Base-by-base conservation (phyloP, 2,113 vertebrate species). In the Lophochroa leadbeateri region DNA sequence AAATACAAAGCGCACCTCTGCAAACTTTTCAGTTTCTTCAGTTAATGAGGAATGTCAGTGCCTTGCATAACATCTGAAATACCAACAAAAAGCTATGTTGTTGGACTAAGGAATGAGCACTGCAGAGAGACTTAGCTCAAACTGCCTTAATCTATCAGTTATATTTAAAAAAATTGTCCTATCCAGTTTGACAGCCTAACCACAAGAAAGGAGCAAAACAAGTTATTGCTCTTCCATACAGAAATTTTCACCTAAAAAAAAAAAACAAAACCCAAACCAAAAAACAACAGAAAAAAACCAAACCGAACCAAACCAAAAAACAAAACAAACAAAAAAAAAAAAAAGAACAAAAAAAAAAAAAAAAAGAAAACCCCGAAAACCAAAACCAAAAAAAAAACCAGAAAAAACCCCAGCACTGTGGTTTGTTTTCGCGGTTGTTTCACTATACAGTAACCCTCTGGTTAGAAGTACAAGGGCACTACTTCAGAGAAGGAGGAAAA, bases 31-130 rank as follows among this genome's bases (percentile, higher is more conserved):
- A 53, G 77, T 44, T 53, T 71, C 67, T 80, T 75, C 33, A 0
- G 0, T 74, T 86, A 93, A 94, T 65, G 60, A 94, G 69, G 53
- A 92, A 82, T 79, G 50, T 8, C 69, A 86, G 47, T 78, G 47
- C 86, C 46, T 52, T 91, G 35, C 57, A 55, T 68, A 68, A 87
- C 15, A 33, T n/a, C 57, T 43, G 82, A 96, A 93, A 94, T 47
- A 78, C 19, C 31, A 84, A 39, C 65, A 83, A 90, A 88, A 71
- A 2, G 2, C 24, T 76, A 1, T 72, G 49, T 20, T 72, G 37
- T 80, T 61, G 49, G 55, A 72, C 53, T 77, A 70, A 37, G 35
- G 75, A 95, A 93, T 76, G 63, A 90, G 16, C 67, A 78, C 71
- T 77, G 44, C 12, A 6, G 53, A 55, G 74, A 91, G 4, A 81